These are phyloP conservation scores for Phrynosoma platyrhinos DNA, from an alignment of 2,113 vertebrate genomes.

Conservation along the genomic window DNA sequence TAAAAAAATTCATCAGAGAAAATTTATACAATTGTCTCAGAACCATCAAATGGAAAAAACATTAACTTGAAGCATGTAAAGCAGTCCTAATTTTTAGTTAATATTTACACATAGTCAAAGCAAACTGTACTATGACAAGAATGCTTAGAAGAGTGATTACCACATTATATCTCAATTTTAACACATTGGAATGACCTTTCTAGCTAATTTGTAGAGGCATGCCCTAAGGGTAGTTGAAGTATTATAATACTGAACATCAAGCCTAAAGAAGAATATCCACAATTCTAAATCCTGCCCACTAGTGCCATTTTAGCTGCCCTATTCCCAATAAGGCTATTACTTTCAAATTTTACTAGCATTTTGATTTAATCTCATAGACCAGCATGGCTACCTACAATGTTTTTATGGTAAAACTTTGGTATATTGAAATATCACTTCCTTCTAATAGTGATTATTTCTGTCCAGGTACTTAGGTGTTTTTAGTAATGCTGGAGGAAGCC, in stretches of 20 bases:
- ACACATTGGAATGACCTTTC: not conserved
- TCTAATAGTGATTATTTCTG: not conserved
- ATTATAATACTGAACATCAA: not conserved
- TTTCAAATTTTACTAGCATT: not conserved
- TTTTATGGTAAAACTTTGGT: not conserved
- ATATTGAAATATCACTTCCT: not conserved
- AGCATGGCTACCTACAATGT: not conserved
- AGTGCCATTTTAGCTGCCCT: not conserved
- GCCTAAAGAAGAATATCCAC: not conserved
- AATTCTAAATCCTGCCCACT: constrained; percentile 5
- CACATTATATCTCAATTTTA: not conserved
- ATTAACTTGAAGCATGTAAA: not conserved
- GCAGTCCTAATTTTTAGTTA: not conserved
- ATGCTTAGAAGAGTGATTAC: not conserved
- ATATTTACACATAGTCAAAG: not conserved
- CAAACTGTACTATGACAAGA: not conserved
- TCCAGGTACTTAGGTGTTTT: not conserved
- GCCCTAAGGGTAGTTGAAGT: no score
- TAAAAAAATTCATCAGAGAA: not conserved
- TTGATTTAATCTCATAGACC: not conserved
- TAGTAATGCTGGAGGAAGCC: not conserved
- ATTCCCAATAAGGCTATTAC: not conserved
- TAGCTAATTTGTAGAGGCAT: not conserved
- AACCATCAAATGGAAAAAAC: not conserved
- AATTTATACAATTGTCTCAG: not conserved